Conservation (phyloP, 2,888 invertebrate genomes). For the Marronus borbonicus region DNA sequence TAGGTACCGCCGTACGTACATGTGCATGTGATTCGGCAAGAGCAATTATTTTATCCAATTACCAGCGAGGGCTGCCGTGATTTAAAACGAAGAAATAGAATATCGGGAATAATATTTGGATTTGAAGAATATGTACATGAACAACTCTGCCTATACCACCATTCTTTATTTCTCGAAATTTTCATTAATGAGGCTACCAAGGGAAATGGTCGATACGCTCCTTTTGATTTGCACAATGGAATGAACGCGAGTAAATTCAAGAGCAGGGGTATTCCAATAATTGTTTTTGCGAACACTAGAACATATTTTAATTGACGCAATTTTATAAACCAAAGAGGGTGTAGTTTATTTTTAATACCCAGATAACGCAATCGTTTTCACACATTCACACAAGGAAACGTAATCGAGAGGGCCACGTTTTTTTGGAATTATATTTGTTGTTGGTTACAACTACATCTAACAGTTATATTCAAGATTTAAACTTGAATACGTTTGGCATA, state of each 20-base stretch:
- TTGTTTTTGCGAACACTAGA: neutral
- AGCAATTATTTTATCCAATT: conserved; percentile 67
- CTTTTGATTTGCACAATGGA: neutral
- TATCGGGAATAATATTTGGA: conserved; percentile 52
- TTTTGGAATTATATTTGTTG: too few relatives aligned
- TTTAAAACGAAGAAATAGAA: conserved; percentile 35
- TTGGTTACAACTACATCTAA: too few relatives aligned
- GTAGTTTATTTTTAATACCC: neutral
- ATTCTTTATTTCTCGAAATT: conserved; percentile 55
- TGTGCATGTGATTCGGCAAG: conserved; percentile 55
- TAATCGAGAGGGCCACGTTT: too few relatives aligned
- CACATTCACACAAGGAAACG: too few relatives aligned
- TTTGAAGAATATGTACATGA: conserved; percentile 62
- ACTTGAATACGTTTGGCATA: too few relatives aligned
- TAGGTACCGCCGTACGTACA: conserved; percentile 58
- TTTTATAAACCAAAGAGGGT: neutral
- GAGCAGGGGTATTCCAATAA: neutral
- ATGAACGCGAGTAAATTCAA: neutral
- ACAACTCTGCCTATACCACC: conserved; percentile 53
- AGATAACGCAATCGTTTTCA: too few relatives aligned
- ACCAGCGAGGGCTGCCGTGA: conserved; percentile 57
- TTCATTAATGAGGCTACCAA: conserved; percentile 54
- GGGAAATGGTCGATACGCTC: neutral
- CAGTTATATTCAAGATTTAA: too few relatives aligned
- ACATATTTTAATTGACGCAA: neutral